A percentile compares a stretch with the other conserved stretches of the same genome.
phyloP scores from a whole-genome alignment of 1,140 invertebrate genomes.

The Drosophila repletoides region DNA sequence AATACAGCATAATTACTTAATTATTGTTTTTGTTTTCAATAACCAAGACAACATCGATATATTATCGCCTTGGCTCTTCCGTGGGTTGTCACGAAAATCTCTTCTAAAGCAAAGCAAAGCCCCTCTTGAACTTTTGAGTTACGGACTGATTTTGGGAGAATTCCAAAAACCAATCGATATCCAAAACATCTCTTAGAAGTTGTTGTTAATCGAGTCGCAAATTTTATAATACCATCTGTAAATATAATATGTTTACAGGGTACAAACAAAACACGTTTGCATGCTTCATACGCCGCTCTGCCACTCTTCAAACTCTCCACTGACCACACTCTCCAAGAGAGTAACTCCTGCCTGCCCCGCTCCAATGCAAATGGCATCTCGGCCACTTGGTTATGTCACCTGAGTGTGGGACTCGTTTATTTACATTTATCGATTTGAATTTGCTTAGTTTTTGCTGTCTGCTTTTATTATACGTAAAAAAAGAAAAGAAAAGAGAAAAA shows the following conservation, averaged over 20 bases:
- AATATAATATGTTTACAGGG: neutral
- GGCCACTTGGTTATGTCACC: constrained; percentile 76
- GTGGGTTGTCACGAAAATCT: too few species aligned
- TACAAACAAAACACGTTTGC: constrained; percentile 24
- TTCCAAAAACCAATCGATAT: too few species aligned
- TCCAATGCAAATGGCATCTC: constrained; percentile 41
- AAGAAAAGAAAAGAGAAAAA: constrained; percentile 54
- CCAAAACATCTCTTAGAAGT: too few species aligned
- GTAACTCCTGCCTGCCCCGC: neutral
- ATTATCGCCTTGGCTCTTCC: too few species aligned
- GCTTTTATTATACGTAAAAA: neutral
- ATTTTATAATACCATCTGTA: too few species aligned
- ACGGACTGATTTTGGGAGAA: too few species aligned
- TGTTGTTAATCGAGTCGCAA: too few species aligned
- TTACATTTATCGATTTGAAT: constrained; percentile 52
- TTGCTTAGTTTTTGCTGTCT: constrained; percentile 13
- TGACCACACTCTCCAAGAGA: neutral
- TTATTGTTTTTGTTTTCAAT: too few species aligned
- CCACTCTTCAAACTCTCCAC: neutral
- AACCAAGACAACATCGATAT: too few species aligned
- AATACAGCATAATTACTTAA: too few species aligned
- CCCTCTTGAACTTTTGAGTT: too few species aligned
- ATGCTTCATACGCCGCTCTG: neutral
- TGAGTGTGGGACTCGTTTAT: constrained; percentile 42
- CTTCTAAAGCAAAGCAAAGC: too few species aligned